phyloP scores from a whole-genome alignment of 2,113 vertebrate species.

The Leiothrix lutea region DNA sequence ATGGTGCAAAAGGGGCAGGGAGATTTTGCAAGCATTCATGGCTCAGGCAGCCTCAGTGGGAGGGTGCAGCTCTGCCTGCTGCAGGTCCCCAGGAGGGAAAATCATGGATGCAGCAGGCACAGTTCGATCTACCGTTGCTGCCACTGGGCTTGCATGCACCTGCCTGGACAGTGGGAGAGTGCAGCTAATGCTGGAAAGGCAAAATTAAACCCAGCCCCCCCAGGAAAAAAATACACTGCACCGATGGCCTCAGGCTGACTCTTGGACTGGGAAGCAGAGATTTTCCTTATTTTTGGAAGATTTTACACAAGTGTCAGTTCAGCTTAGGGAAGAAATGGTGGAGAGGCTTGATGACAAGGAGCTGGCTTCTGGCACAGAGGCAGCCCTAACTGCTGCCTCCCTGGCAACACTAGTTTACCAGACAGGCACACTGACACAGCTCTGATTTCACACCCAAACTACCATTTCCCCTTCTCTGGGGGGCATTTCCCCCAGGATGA shows the following conservation, averaged over 20 bases:
- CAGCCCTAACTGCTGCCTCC: not conserved
- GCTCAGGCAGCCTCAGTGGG: not conserved
- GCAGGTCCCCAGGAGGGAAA: not conserved
- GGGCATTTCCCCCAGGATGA: not conserved
- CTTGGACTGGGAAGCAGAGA: not conserved
- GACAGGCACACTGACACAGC: not conserved
- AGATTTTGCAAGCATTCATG: not conserved
- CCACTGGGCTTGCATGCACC: rapidly evolving
- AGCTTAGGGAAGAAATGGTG: not conserved
- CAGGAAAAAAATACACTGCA: no score
- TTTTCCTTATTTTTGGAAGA: not conserved
- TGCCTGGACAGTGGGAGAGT: not conserved
- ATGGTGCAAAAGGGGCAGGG: rapidly evolving
- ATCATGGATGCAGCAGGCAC: no score
- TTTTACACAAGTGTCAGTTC: not conserved
- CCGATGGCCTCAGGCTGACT: not conserved
- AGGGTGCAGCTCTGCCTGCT: not conserved
- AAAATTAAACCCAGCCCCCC: not conserved
- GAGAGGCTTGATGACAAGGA: not conserved
- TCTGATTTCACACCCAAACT: not conserved
- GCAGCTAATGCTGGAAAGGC: not conserved
- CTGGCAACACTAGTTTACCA: not conserved
- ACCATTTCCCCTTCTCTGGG: not conserved
- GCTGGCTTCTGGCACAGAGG: rapidly evolving
- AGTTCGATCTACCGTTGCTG: not conserved